These are phyloP conservation scores for Drosophila dunni DNA, from an alignment of 1,140 invertebrate genomes.

Conservation along the genomic window DNA sequence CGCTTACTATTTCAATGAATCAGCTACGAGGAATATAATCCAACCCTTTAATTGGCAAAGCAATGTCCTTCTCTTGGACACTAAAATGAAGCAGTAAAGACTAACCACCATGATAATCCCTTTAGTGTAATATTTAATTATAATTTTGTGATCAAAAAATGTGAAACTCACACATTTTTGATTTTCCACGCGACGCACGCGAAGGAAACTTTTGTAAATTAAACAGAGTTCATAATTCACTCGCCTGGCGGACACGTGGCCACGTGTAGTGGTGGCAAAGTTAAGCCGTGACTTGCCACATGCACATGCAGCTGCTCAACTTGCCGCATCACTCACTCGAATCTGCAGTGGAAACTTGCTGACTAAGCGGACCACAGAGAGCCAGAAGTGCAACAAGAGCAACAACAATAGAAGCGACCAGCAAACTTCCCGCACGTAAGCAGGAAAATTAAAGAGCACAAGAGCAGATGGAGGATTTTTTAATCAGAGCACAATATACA, in stretches of 20 bases:
- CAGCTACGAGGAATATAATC: no score
- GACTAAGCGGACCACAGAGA: constrained; percentile 27
- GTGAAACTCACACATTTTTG: background rate
- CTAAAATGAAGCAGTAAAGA: background rate
- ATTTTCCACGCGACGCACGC: background rate
- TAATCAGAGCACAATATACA: constrained; percentile 35
- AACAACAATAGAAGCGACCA: background rate
- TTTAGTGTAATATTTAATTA: background rate
- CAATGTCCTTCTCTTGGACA: no score
- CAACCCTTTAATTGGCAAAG: no score
- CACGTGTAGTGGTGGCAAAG: background rate
- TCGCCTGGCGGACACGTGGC: background rate
- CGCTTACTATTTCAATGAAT: no score
- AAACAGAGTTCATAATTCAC: constrained; percentile 19
- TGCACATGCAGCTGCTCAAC: constrained; percentile 14
- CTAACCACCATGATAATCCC: background rate
- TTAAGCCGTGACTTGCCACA: constrained; percentile 27
- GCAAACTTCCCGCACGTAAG: background rate
- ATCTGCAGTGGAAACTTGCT: constrained; percentile 18
- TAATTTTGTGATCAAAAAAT: background rate
- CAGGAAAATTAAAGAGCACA: constrained; percentile 35
- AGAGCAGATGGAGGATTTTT: constrained; percentile 22
- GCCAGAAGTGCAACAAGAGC: background rate
- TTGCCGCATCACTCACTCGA: constrained; percentile 40
- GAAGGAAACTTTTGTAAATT: constrained; percentile 4